These are phyloP conservation scores for Platerodrilus igneus DNA, from an alignment of 2,888 invertebrate genomes.

Conservation along the genomic window DNA sequence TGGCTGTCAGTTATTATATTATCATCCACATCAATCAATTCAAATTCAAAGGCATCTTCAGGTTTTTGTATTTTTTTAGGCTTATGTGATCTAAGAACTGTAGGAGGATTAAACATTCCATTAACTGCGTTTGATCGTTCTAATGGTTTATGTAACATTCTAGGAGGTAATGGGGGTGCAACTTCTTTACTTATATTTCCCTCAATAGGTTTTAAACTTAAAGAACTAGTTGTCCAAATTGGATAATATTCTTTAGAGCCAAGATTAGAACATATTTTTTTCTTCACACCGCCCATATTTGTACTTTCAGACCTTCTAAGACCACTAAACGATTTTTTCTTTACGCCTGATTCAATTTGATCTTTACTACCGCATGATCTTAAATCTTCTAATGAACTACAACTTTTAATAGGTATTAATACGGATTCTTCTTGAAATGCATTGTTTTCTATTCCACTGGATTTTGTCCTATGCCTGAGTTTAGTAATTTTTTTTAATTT, in stretches of 20 bases:
- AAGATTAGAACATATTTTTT: constrained; percentile 55
- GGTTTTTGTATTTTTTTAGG: constrained; percentile 60
- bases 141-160: constrained; percentile 68
- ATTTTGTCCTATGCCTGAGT: constrained; percentile 46
- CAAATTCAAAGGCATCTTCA: constrained; percentile 79
- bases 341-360: constrained; percentile 37
- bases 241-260: constrained; percentile 62
- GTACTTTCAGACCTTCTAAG: constrained; percentile 46
- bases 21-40: constrained; percentile 80
- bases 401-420: constrained; percentile 33
- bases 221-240: constrained; percentile 53
- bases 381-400: constrained; percentile 42
- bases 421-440: constrained; percentile 44
- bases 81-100: constrained; percentile 64
- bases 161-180: constrained; percentile 68
- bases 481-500: constrained; percentile 52
- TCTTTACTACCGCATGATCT: constrained; percentile 31
- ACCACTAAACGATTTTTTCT: constrained; percentile 43
- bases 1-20: constrained; percentile 19
- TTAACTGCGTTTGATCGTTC: constrained; percentile 52
- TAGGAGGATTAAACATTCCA: constrained; percentile 55
- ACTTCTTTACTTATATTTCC: constrained; percentile 37
- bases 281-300: constrained; percentile 60
- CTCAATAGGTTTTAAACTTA: constrained; percentile 30
- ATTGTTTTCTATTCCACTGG: constrained; percentile 44